Evolutionary conservation across 2,113 vertebrate genomes (phyloP), one percentile per base, ranked within the genome.

Genomic region (Peromyscus leucopus): DNA sequence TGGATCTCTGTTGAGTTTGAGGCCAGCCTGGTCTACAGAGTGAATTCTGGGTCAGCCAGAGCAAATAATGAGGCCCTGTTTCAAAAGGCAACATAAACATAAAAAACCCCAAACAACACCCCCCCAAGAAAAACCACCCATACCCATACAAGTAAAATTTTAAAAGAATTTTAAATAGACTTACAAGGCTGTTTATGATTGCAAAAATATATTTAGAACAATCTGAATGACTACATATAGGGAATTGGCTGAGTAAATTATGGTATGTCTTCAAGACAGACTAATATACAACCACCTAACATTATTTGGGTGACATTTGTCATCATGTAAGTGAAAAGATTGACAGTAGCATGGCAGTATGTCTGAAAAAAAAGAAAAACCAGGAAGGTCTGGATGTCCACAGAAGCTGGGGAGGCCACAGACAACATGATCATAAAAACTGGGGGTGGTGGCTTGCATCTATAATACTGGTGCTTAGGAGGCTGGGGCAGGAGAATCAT

Each of bases 181-280:
- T 90, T 91, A 91, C 11, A 86, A 74, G 26, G 59, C 24, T 92
- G 15, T 91, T 96, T 80, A 61, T 86, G 31, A 78, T 74, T 83
- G 11, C 84, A 72, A 95, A 95, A 92, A 31, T 71, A 96, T 67
- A 96, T 89, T 59, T 39, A 89, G 94, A 87, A 69, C 33, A 75
- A 93, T n/a, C 8, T 63, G n/a, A 90, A 91, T 46, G 39, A 89
- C 63, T 93, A 84, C 94, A 79, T 69, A 83, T 15, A 92, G 42
- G 51, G 36, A 48, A 91, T 1, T 76, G 16, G 55, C 39, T 93
- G 55, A 92, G 33, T 84, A 46, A 95, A 95, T 78, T 87, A 90
- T 12, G 46, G 7, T 63, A 75, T 83, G 86, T 90, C 75, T 82
- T 51, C 42, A 95, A 92, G 85, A 91, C 0, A 36, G 51, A 90